These are phyloP conservation scores for Sminthopsis crassicaudata DNA, from an alignment of 2,113 vertebrate species.

Conservation along the genomic window DNA sequence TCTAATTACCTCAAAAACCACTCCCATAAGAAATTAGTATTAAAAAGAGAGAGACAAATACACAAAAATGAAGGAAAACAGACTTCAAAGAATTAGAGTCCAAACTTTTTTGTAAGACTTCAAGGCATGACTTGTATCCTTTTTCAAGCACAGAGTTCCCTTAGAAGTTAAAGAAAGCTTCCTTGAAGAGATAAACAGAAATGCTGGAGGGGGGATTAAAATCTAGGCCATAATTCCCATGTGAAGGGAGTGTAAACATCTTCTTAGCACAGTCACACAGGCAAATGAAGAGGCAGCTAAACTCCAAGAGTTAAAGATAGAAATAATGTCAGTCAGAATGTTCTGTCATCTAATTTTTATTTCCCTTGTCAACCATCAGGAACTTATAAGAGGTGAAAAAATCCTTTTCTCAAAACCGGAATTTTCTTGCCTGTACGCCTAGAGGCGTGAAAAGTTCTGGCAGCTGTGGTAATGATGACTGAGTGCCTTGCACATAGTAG, in stretches of 20 bases:
- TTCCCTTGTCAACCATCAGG: background rate
- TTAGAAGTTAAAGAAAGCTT: background rate
- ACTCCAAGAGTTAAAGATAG: conserved; percentile 13
- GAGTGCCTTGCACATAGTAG: background rate
- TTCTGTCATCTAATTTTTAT: background rate
- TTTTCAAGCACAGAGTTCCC: background rate
- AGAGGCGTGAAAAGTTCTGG: background rate
- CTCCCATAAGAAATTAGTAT: conserved; percentile 51
- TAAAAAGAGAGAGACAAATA: conserved; percentile 13
- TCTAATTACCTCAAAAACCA: conserved; percentile 71
- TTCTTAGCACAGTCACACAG: conserved; percentile 19
- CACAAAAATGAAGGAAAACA: conserved; percentile 41
- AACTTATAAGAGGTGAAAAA: conserved; percentile 1
- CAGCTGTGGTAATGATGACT: background rate
- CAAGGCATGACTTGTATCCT: background rate
- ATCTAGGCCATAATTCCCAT: conserved; percentile 1
- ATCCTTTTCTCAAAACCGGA: background rate
- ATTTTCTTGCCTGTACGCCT: background rate
- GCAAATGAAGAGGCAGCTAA: conserved; percentile 12
- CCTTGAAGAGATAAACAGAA: background rate
- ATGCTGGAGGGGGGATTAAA: background rate
- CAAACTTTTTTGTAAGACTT: background rate
- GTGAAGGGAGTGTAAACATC: background rate
- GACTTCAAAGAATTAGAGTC: conserved; percentile 29
- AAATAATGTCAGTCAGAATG: conserved; percentile 25